These are phyloP conservation scores for Lycophotia porphyrea DNA, from an alignment of 2,888 invertebrate genomes.

Conservation along the genomic window DNA sequence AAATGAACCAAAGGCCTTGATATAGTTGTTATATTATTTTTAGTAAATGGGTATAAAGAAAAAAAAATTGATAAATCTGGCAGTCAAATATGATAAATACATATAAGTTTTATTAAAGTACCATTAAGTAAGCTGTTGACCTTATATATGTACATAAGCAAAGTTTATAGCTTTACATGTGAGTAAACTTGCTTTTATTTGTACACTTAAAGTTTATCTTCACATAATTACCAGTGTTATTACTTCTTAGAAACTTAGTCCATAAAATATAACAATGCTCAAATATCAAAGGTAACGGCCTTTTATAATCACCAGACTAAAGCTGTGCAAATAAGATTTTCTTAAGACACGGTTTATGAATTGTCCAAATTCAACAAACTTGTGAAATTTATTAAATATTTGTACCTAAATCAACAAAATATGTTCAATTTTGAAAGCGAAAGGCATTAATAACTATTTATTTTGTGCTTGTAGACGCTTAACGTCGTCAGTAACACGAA, in stretches of 20 bases:
- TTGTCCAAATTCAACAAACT: conserved; percentile 51
- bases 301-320: conserved; percentile 54
- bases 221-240: conserved; percentile 42
- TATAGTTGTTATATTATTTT: neutral
- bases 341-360: conserved; percentile 47
- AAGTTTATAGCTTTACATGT: conserved; percentile 19
- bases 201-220: conserved; percentile 32
- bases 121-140: conserved; percentile 12
- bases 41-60: neutral
- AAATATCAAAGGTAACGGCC: conserved; percentile 52
- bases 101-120: neutral
- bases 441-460: conserved; percentile 51
- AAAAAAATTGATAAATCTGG: neutral
- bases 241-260: conserved; percentile 39
- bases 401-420: conserved; percentile 44
- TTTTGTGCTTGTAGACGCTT: conserved; percentile 23
- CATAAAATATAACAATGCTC: conserved; percentile 50
- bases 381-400: conserved; percentile 50
- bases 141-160: conserved; percentile 10
- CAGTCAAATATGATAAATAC: conserved; percentile 4
- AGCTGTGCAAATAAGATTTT: conserved; percentile 57
- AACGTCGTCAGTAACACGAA: conserved; percentile 6
- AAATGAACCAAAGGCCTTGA: neutral
- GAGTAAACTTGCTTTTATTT: conserved; percentile 36
- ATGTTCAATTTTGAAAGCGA: conserved; percentile 34